phyloP scores from a whole-genome alignment of 2,797 vertebrate genomes.

The Micrastur ruficollis region DNA sequence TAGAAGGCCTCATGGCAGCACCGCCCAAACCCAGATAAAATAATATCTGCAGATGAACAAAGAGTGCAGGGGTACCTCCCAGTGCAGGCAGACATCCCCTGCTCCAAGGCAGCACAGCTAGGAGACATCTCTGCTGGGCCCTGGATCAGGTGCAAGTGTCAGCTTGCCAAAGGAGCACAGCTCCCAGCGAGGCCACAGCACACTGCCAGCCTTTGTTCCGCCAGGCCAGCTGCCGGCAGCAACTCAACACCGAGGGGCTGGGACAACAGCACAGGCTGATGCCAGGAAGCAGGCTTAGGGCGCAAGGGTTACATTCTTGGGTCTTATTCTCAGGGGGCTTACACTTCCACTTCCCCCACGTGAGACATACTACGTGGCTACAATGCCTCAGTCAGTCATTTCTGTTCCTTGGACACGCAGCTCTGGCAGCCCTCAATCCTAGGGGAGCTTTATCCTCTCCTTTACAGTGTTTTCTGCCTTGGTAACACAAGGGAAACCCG shows the following conservation, averaged over 20 bases:
- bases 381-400: neutral
- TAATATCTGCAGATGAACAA: neutral
- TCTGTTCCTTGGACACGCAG: neutral
- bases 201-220: slow-evolving; percentile 22
- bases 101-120: neutral
- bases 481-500: neutral
- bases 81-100: neutral
- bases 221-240: neutral
- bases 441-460: neutral
- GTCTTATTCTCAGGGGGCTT: neutral
- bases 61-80: neutral
- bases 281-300: neutral
- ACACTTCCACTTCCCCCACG: neutral
- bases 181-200: neutral
- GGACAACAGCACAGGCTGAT: neutral
- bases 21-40: neutral
- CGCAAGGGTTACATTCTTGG: neutral
- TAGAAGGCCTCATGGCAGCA: neutral
- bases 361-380: neutral
- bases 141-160: neutral
- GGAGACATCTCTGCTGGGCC: neutral
- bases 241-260: accelerated
- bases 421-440: neutral
- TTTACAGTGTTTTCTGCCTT: neutral
- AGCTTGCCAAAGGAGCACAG: neutral